Base-by-base conservation (phyloP, 1,140 invertebrate species). In the Goniozus legneri region DNA sequence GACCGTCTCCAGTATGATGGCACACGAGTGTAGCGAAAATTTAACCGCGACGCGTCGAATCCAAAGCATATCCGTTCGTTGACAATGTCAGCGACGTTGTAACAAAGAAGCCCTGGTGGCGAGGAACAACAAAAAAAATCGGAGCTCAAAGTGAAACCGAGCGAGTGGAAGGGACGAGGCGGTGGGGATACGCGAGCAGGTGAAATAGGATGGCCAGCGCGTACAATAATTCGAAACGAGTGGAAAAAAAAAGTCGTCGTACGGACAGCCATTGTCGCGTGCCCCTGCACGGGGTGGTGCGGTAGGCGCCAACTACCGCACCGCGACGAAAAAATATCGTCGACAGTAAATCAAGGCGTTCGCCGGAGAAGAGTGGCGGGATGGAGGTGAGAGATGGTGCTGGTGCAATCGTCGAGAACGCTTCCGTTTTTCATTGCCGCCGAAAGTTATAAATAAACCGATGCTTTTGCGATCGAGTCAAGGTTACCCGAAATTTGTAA, bases 201-300 rank as follows among this genome's bases (percentile, higher is more conserved):
- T 37, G 50, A 60, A 56, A 54, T 60, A 57, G 54, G 52, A 54
- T 54, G 51, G 51, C 42, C 21, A 47, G 54, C 51, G 51, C 50
- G 46, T 54, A 52, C 54, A 60, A 59, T 65, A 62, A 62, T 65
- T 60, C 54, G 62, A 60, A 60, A 65, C 57, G n/a, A n/a, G n/a
- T n/a, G 50, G 57, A n/a, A n/a, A n/a, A n/a, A n/a, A n/a, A n/a
- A n/a, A n/a, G n/a, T n/a, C n/a, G n/a, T n/a, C n/a, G n/a, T n/a
- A n/a, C n/a, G n/a, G n/a, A 54, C 54, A 48, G 50, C 62, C 54
- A 65, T 65, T 65, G 62, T 62, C 62, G 60, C 54, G 54, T 6
- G 24, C 24, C 50, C 53, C 52, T 56, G 49, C 56, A 39, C n/a
- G n/a, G n/a, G 50, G 54, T 61, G 52, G 54, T 14, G 14, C 48